Evolutionary conservation across 2,888 invertebrate species (phyloP), one percentile per base, ranked within the genome.

Genomic region (Entomobrya multifasciata): DNA sequence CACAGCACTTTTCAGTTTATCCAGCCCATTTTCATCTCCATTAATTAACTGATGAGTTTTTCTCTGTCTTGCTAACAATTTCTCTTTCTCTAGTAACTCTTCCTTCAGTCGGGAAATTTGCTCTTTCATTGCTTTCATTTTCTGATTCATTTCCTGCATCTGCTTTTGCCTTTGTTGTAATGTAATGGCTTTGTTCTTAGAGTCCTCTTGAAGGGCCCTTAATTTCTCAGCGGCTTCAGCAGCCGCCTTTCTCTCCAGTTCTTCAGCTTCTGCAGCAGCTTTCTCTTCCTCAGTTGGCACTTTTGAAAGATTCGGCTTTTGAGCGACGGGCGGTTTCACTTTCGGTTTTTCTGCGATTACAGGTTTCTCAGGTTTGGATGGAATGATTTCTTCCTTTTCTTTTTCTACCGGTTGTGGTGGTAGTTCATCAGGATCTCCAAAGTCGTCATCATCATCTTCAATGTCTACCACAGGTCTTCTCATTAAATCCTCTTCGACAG

Each of bases 1-100:
- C 22, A 96, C 94, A 2, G 90, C 91, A 52, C 65, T 88, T 77
- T 88, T 90, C 17, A 90, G 86, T 81, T 91, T 91, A 15, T 89
- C 89, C 5, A 91, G 78, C 3, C 88, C 90, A 74, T 90, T 89
- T 10, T 90, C 90, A 0, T 88, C 88, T 17, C 88, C 87, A 25
- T 52, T 78, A 0, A 91, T 70, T 22, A 91, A 74, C 52, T 89
- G 88, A 25, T 89, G 84, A 25, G 89, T 88, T 88, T 90, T 90
- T 20, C 78, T 80, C 47, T 82, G 84, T 55, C 89, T 76, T 13
- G 89, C 88, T 17, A 91, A 70, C 57, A 65, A 72, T 44, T 90
- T 91, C 62, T 87, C 81, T 47, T 87, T 90, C 11, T 77, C 81
- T 67, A 88, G 87, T 15, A 89, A 36, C 36, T 89, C 85, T 65